phyloP scores from a whole-genome alignment of 1,140 invertebrate species.

The Patella vulgata region DNA sequence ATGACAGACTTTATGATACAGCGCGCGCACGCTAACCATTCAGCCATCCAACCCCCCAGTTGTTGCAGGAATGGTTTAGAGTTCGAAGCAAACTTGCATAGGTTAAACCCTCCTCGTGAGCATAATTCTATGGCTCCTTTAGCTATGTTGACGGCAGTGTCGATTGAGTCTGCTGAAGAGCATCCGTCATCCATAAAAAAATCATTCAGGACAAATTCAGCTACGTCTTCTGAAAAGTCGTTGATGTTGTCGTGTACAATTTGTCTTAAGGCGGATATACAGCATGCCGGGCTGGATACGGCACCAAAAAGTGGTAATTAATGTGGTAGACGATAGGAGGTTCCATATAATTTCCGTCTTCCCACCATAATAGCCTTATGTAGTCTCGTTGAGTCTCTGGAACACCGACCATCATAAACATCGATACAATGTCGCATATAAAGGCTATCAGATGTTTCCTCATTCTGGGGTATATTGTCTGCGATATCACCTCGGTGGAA shows the following conservation, averaged over 20 bases:
- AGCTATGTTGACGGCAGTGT: slow-evolving; percentile 29
- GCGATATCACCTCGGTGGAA: too few relatives aligned
- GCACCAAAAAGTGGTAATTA: slow-evolving; percentile 24
- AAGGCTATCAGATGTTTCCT: slow-evolving; percentile 38
- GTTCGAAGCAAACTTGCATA: slow-evolving; percentile 36
- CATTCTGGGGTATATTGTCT: too few relatives aligned
- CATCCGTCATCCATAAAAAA: slow-evolving; percentile 50
- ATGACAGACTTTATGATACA: too few relatives aligned
- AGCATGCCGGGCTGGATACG: slow-evolving; percentile 30
- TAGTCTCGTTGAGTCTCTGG: slow-evolving; percentile 21
- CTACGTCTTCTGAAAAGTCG: neutral
- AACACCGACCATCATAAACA: slow-evolving; percentile 47
- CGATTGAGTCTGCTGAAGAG: slow-evolving; percentile 16
- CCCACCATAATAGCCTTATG: slow-evolving; percentile 38
- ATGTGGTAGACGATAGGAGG: slow-evolving; percentile 20
- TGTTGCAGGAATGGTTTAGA: too few relatives aligned
- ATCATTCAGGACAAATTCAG: slow-evolving; percentile 18
- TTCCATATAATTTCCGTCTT: slow-evolving; percentile 11
- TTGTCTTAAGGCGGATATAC: slow-evolving; percentile 33
- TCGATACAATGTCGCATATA: slow-evolving; percentile 41
- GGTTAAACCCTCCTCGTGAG: slow-evolving; percentile 23
- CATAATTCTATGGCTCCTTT: slow-evolving; percentile 21
- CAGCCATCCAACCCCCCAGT: too few relatives aligned
- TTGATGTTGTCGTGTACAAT: slow-evolving; percentile 24
- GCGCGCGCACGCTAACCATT: too few relatives aligned